These are phyloP conservation scores for Cyprinodon diabolis DNA, from an alignment of 2,797 vertebrate species.

Conservation along the genomic window DNA sequence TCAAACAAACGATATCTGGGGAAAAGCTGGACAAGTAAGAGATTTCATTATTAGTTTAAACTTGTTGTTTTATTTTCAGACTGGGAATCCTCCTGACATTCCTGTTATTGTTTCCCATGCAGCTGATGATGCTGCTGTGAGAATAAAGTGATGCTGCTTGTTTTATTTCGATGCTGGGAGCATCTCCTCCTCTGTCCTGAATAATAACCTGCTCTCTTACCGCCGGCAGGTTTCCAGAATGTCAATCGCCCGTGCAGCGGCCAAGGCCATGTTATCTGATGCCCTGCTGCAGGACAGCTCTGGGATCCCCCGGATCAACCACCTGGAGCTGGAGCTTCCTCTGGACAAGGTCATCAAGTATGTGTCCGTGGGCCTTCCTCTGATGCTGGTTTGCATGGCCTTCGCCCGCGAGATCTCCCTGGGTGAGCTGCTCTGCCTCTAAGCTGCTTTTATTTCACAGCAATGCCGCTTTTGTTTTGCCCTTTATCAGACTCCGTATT, in stretches of 20 bases:
- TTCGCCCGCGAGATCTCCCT: constrained; percentile 92
- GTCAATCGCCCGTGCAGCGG: constrained; percentile 91
- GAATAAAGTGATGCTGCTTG: constrained; percentile 8
- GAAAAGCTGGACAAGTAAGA: constrained; percentile 67
- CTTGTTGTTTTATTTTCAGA: neutral
- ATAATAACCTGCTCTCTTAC: constrained; percentile 29
- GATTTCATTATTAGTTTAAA: constrained; percentile 4
- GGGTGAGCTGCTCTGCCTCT: constrained; percentile 79
- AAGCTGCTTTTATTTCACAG: neutral
- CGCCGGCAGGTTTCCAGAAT: constrained; percentile 73
- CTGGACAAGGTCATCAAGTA: constrained; percentile 93
- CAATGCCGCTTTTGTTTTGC: constrained; percentile 1
- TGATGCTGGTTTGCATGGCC: constrained; percentile 90
- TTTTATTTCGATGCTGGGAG: neutral
- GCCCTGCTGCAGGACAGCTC: constrained; percentile 86
- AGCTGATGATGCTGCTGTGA: neutral
- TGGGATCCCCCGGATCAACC: constrained; percentile 72
- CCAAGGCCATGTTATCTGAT: constrained; percentile 93
- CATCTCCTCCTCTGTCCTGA: constrained; percentile 9
- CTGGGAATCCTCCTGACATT: neutral
- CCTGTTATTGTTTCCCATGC: constrained; percentile 1
- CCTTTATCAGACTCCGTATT: constrained; percentile 13
- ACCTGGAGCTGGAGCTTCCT: constrained; percentile 90
- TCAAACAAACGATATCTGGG: constrained; percentile 21
- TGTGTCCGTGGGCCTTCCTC: constrained; percentile 89